Evolutionary conservation across 2,113 vertebrate genomes (phyloP), one percentile per base, ranked within the genome.

Genomic region (Monarcha castaneiventris): DNA sequence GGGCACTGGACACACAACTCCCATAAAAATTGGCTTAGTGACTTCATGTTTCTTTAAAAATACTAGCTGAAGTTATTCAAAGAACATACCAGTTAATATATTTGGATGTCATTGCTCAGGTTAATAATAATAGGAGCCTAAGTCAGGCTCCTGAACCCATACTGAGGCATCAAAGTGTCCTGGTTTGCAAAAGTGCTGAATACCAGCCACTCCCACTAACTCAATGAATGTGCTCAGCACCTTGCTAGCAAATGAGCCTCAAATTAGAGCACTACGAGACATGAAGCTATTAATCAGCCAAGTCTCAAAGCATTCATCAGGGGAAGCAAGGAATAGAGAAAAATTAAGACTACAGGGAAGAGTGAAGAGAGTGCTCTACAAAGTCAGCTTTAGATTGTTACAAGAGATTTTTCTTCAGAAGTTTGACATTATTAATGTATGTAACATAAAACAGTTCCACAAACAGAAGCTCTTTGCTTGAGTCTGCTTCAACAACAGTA

Each of bases 141-240:
- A 95, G 59, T 88, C 33, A 41, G 64, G 59, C 68, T 96, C 56
- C 78, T 52, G 35, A 88, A 52, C 14, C 30, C 68, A 61, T 71
- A 52, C 19, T 64, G 83, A 93, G 52, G 59, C 59, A 84, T 6
- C 86, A 85, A 95, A 71, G 64, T 18, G 1, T 48, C 48, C 59
- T 49, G 27, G 48, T 90, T 94, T 93, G 72, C 69, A 63, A n/a
- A 95, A 96, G 63, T 91, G 89, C 89, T 95, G 95, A 95, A 93
- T 48, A 76, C 33, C 72, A 93, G 33, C 75, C 90, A 51, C 90
- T 95, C 82, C 94, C 76, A 93, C 48, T 94, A 92, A 88, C 64
- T 93, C 92, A 90, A 48, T 0, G 0, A 75, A 61, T 46, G 55
- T 39, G 33, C 90, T 93, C 72, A 78, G 79, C 85, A 91, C 90